A percentile compares a stretch with the other conserved stretches of the same genome.
Conservation (phyloP, 2,888 invertebrate genomes). For the Microctonus brassicae region DNA sequence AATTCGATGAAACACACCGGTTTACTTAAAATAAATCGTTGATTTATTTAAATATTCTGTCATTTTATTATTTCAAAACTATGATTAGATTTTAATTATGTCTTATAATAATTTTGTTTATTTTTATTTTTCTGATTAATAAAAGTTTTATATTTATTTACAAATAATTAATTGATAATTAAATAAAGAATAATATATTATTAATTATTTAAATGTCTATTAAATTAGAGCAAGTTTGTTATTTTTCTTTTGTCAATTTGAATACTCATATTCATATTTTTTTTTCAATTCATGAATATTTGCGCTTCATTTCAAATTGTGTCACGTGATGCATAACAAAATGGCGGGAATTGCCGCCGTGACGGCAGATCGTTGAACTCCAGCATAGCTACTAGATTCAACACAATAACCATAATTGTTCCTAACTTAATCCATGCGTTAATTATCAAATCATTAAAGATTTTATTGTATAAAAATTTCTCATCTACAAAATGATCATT, state of each 20-base stretch:
- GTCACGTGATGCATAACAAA: slow-evolving; percentile 49
- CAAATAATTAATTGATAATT: background rate
- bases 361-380: slow-evolving; percentile 64
- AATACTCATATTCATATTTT: too few relatives aligned
- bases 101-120: too few relatives aligned
- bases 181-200: background rate
- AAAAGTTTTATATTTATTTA: background rate
- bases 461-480: too few relatives aligned
- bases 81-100: too few relatives aligned
- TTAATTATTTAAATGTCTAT: too few relatives aligned
- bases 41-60: background rate
- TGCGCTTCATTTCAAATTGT: slow-evolving; percentile 38
- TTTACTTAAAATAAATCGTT: background rate
- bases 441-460: too few relatives aligned
- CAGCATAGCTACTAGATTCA: slow-evolving; percentile 45
- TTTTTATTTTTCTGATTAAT: background rate
- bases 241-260: too few relatives aligned
- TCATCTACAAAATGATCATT: too few relatives aligned
- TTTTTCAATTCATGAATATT: background rate
- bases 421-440: too few relatives aligned
- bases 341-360: slow-evolving; percentile 56
- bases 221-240: too few relatives aligned
- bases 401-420: background rate
- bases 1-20: background rate
- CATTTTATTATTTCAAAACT: background rate